These are phyloP conservation scores for Orientallactaga bullata DNA, from an alignment of 2,113 vertebrate genomes.

Conservation along the genomic window DNA sequence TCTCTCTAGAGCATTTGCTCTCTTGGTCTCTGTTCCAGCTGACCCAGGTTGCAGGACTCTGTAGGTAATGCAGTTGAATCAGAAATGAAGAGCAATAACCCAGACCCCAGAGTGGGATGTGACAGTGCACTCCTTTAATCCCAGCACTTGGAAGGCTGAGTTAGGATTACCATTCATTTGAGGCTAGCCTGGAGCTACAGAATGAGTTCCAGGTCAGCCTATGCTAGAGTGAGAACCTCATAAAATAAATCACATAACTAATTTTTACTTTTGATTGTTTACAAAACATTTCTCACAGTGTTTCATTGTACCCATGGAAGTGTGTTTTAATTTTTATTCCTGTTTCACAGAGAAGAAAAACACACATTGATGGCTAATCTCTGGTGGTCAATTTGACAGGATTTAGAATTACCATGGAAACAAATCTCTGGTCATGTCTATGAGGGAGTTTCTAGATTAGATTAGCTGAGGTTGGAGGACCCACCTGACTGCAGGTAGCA, in stretches of 20 bases:
- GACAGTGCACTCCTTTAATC: too few relatives aligned
- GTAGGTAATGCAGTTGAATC: not conserved
- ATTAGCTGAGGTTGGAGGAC: too few relatives aligned
- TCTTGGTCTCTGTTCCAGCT: not conserved
- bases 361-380: not conserved
- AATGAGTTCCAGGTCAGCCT: too few relatives aligned
- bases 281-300: not conserved
- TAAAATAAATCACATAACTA: not conserved
- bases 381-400: too few relatives aligned
- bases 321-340: conserved; percentile 15
- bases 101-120: not conserved
- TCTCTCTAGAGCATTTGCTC: not conserved
- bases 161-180: too few relatives aligned
- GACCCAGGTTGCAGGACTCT: not conserved
- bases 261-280: conserved; percentile 41
- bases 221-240: too few relatives aligned
- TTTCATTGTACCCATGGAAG: not conserved
- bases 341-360: conserved; percentile 32
- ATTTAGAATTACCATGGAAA: too few relatives aligned
- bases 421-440: too few relatives aligned
- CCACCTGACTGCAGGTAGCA: too few relatives aligned
- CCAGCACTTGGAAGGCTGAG: too few relatives aligned
- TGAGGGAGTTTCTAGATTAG: too few relatives aligned
- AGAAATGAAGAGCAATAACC: not conserved
- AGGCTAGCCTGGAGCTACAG: too few relatives aligned